Percentiles rank a stretch among this genome's conserved stretches.
Conservation (phyloP, 2,797 vertebrate genomes). For the Eremophila alpestris region DNA sequence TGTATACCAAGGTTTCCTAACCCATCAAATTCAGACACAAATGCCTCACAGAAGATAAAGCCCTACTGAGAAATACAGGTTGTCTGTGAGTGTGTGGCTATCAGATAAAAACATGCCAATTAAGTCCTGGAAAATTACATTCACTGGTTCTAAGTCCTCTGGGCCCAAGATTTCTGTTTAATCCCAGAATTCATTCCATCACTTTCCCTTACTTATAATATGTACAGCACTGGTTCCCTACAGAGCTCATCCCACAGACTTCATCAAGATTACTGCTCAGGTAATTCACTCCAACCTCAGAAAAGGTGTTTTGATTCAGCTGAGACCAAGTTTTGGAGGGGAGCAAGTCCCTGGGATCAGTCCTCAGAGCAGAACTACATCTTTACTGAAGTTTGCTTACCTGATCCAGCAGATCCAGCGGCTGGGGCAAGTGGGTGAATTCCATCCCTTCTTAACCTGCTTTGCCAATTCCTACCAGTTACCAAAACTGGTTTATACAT, state of each 20-base stretch:
- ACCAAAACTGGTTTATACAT: neutral
- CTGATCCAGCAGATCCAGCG: neutral
- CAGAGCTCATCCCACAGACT: neutral
- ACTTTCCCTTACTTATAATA: neutral
- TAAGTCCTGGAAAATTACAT: neutral
- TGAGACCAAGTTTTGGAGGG: neutral
- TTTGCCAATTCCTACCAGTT: neutral
- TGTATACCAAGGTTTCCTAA: conserved; percentile 4
- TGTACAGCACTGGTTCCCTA: neutral
- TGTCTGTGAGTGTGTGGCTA: neutral
- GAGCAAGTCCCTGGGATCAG: neutral
- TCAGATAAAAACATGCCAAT: neutral
- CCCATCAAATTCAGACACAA: neutral
- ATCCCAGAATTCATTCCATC: neutral
- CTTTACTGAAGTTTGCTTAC: neutral
- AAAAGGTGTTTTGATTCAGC: neutral
- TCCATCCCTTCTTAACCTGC: neutral
- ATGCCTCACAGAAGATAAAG: conserved; percentile 21
- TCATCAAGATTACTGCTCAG: neutral
- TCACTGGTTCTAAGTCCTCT: neutral
- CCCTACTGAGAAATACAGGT: neutral
- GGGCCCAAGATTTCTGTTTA: neutral
- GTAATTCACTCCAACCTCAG: neutral
- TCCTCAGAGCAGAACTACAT: neutral
- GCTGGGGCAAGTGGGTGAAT: neutral